Evolutionary conservation across 1,140 invertebrate genomes (phyloP).

Genomic region (Drosophila gunungcola): DNA sequence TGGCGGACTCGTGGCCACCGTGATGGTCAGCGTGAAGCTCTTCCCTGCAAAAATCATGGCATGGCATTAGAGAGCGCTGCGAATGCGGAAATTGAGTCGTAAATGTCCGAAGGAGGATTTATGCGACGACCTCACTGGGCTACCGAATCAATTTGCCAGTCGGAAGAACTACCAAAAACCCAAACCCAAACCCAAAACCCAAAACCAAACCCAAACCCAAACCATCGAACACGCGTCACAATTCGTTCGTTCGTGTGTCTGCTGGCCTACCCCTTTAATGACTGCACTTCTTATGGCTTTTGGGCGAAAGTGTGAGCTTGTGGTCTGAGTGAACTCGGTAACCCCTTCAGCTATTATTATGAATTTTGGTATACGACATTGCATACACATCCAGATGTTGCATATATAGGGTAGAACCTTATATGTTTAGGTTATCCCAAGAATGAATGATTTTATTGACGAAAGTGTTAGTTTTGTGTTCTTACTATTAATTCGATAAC

Average conservation of each 20-base stretch:
- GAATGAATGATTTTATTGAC: background rate
- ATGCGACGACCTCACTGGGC: conserved; percentile 54
- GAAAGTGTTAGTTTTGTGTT: background rate
- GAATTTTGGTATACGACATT: conserved; percentile 29
- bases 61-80: conserved; percentile 10
- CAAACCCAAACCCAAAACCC: background rate
- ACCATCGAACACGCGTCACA: conserved; percentile 18
- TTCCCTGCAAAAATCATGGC: conserved; percentile 90
- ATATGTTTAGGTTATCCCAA: background rate
- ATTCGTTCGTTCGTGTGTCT: conserved; percentile 3
- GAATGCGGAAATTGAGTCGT: conserved; percentile 37
- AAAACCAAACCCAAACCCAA: background rate
- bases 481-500: no score
- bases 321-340: conserved; percentile 31
- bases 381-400: background rate
- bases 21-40: conserved; percentile 98
- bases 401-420: background rate
- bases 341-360: conserved; percentile 11
- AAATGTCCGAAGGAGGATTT: conserved; percentile 67
- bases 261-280: background rate
- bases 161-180: conserved; percentile 31
- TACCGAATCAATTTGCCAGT: conserved; percentile 73
- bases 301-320: conserved; percentile 31
- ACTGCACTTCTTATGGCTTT: conserved; percentile 5
- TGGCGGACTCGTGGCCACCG: conserved; percentile 94